A percentile compares a stretch with the other conserved stretches of the same genome.
These are phyloP conservation scores for Peromyscus californicus DNA, from an alignment of 2,113 vertebrate species.

Conservation along the genomic window DNA sequence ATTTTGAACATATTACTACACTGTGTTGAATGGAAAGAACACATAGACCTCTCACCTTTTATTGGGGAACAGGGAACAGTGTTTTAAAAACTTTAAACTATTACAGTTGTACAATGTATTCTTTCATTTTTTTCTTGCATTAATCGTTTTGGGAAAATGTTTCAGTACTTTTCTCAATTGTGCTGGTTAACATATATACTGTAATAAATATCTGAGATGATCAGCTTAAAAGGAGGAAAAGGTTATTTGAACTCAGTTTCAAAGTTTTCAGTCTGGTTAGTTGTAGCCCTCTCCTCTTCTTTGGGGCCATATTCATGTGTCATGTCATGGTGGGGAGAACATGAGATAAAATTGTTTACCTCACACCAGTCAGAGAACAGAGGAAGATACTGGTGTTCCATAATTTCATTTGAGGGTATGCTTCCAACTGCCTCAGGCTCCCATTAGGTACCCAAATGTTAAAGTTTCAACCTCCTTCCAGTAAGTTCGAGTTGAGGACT, in stretches of 20 bases:
- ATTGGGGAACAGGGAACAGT: not conserved
- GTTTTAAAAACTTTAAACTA: conserved; percentile 27
- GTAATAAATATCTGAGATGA: not conserved
- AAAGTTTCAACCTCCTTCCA: not conserved
- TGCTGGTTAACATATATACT: not conserved
- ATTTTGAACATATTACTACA: not conserved
- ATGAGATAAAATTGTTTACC: not conserved
- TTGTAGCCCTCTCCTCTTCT: not conserved
- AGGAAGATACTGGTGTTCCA: not conserved
- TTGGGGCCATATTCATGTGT: not conserved
- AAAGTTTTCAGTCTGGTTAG: not conserved
- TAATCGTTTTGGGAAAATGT: not conserved
- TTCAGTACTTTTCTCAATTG: not conserved
- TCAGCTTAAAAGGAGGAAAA: not conserved
- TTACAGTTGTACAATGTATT: not conserved
- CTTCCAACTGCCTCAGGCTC: not conserved
- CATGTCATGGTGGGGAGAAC: too few species aligned
- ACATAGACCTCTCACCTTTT: not conserved
- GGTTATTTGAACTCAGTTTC: not conserved
- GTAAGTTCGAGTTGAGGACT: not conserved
- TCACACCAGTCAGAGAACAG: not conserved
- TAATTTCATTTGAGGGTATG: not conserved
- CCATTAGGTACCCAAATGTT: not conserved
- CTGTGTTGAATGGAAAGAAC: not conserved
- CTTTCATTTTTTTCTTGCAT: not conserved